Conservation (phyloP, 2,888 invertebrate genomes). For the Drosophila mayaguana region DNA sequence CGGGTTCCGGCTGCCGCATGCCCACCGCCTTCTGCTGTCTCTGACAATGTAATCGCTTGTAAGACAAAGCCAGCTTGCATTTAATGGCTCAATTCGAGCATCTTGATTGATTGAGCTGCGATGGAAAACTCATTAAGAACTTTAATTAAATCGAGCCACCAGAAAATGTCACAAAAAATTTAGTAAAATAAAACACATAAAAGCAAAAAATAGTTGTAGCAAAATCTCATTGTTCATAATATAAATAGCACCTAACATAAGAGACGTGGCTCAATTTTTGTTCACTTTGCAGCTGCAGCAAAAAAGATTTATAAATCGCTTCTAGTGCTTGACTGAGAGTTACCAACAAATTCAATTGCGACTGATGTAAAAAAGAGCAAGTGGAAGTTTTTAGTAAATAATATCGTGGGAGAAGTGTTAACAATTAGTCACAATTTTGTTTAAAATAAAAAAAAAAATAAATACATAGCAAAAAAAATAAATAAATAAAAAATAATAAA, state of each 20-base stretch:
- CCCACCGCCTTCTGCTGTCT: neutral
- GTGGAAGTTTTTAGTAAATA: too few species aligned
- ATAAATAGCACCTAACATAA: slow-evolving; percentile 23
- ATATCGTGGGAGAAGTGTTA: too few species aligned
- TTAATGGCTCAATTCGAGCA: slow-evolving; percentile 63
- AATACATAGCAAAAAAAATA: too few species aligned
- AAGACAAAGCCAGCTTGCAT: slow-evolving; percentile 65
- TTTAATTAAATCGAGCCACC: slow-evolving; percentile 74
- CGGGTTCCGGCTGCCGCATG: neutral
- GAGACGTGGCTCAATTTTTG: slow-evolving; percentile 17
- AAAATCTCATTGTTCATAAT: slow-evolving; percentile 75
- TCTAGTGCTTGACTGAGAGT: neutral
- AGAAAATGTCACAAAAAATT: slow-evolving; percentile 24
- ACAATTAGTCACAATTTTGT: too few species aligned
- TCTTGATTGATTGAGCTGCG: slow-evolving; percentile 76
- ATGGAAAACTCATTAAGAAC: slow-evolving; percentile 77
- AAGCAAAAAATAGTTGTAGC: slow-evolving; percentile 7
- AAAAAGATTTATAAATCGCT: neutral
- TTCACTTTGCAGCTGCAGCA: slow-evolving; percentile 11
- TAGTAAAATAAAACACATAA: neutral
- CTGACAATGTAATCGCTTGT: slow-evolving; percentile 67
- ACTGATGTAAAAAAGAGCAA: too few species aligned
- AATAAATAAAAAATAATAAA: too few species aligned
- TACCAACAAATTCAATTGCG: neutral
- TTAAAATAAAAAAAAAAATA: too few species aligned